phyloP scores from a whole-genome alignment of 2,797 vertebrate species.

The Psittacula derbiana region DNA sequence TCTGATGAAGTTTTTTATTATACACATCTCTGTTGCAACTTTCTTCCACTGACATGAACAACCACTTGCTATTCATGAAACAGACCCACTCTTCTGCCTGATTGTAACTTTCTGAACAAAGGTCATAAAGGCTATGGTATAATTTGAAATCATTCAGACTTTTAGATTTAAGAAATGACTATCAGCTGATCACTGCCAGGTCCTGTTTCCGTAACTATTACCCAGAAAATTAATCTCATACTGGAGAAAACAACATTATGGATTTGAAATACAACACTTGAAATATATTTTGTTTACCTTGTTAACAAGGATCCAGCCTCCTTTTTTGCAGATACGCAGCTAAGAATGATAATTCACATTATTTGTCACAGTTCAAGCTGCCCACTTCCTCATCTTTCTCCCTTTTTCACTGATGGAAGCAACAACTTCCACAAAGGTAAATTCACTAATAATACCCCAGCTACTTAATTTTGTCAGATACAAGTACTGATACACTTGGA shows the following conservation, averaged over 20 bases:
- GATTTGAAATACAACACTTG: conserved; percentile 31
- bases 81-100: background rate
- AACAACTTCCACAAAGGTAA: background rate
- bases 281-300: conserved; percentile 62
- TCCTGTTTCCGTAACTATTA: conserved; percentile 61
- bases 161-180: conserved; percentile 32
- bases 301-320: conserved; percentile 72
- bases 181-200: conserved; percentile 64
- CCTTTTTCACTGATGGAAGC: background rate
- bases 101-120: background rate
- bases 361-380: conserved; percentile 53
- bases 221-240: conserved; percentile 2
- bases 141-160: background rate
- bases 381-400: background rate
- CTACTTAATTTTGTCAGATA: background rate
- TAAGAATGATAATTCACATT: conserved; percentile 73
- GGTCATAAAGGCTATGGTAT: background rate
- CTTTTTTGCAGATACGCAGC: conserved; percentile 73
- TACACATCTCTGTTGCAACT: background rate
- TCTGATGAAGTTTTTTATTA: background rate
- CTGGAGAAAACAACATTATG: background rate
- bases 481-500: background rate
- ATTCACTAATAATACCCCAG: background rate
- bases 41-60: background rate
- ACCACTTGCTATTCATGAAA: background rate